These are phyloP conservation scores for Copidosoma floridanum DNA, from an alignment of 1,140 invertebrate species.

Conservation along the genomic window DNA sequence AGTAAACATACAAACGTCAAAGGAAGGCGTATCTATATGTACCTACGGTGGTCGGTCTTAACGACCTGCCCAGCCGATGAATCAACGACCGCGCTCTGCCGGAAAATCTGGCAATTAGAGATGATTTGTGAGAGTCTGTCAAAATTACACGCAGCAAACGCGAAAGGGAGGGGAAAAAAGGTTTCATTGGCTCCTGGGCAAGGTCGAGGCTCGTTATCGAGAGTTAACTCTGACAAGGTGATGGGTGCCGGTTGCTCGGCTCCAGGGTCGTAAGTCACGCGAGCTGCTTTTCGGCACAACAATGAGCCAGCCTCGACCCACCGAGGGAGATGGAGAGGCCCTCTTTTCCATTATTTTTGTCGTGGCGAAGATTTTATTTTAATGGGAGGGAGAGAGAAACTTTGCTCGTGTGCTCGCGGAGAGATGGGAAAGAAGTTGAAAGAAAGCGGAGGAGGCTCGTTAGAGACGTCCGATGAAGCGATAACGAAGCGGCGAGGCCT, in stretches of 20 bases:
- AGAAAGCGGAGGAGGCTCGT: no score
- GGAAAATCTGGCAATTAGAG: conserved; percentile 36
- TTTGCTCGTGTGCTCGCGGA: not conserved
- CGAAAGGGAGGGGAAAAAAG: conserved; percentile 1
- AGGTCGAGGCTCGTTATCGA: conserved; percentile 24
- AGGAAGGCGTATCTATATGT: no score
- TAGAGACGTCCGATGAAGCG: conserved; percentile 15
- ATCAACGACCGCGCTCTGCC: conserved; percentile 4
- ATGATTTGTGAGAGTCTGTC: conserved; percentile 32
- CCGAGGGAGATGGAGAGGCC: not conserved
- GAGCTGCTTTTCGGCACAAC: not conserved
- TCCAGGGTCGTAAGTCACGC: conserved; percentile 25
- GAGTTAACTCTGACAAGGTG: conserved; percentile 26
- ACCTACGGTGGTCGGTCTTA: conserved; percentile 9
- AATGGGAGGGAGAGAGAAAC: not conserved
- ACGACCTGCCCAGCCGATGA: conserved; percentile 22
- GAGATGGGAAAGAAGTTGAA: not conserved
- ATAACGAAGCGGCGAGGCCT: conserved; percentile 5
- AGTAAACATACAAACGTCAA: no score
- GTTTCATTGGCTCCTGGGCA: conserved; percentile 31
- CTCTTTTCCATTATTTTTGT: no score
- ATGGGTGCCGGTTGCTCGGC: no score
- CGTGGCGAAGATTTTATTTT: no score
- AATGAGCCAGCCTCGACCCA: not conserved
- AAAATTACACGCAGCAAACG: conserved; percentile 23